Evolutionary conservation across 1,140 invertebrate genomes (phyloP).

Genomic region (Rhagoletis zephyria): DNA sequence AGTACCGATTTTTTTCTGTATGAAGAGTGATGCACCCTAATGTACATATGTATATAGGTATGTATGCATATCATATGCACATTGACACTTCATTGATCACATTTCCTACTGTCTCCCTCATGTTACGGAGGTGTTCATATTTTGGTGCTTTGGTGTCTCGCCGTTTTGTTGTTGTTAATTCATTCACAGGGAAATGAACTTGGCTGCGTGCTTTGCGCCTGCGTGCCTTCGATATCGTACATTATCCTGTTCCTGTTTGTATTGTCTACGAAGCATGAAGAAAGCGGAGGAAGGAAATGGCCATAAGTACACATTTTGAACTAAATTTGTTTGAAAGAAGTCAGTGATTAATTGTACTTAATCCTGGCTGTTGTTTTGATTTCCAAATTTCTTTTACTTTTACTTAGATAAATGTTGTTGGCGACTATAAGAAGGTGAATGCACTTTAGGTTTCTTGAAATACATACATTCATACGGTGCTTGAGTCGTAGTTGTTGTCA

Average conservation of each 20-base stretch:
- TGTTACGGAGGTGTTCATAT: not conserved
- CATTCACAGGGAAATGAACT: conserved; percentile 28
- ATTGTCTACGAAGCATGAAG: not conserved
- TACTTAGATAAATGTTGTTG: not conserved
- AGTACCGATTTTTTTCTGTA: no score
- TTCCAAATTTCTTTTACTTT: conserved; percentile 2
- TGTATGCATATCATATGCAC: not conserved
- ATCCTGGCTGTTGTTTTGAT: conserved; percentile 34
- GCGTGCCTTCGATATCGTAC: conserved; percentile 10
- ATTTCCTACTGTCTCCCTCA: not conserved
- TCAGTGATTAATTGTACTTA: conserved; percentile 26
- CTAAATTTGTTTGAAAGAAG: not conserved
- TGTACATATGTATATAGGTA: no score
- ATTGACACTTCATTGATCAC: not conserved
- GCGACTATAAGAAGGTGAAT: conserved; percentile 17
- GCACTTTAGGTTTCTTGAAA: not conserved
- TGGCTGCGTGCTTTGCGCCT: not conserved
- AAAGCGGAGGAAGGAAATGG: not conserved
- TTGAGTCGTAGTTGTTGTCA: conserved; percentile 11
- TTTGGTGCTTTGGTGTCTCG: no score
- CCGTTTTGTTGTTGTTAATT: conserved; percentile 1
- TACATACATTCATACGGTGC: no score
- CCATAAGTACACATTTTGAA: not conserved
- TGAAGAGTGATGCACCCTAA: no score
- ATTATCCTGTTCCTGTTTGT: conserved; percentile 40